phyloP scores from a whole-genome alignment of 2,113 vertebrate species.

The Eulacestoma nigropectus region DNA sequence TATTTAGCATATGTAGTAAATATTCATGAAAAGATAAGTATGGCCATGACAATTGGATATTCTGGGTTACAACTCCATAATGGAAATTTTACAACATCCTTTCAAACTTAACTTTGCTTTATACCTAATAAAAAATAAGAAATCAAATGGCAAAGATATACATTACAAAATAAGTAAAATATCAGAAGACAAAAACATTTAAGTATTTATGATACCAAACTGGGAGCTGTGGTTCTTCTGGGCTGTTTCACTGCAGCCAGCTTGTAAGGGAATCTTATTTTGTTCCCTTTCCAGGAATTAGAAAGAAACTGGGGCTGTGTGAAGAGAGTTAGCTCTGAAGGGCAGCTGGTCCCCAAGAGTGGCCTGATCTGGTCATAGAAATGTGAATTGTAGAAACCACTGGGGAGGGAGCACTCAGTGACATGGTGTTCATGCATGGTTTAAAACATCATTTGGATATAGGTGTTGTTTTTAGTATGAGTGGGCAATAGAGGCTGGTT shows the following conservation, averaged over 20 bases:
- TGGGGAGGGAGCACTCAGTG: background rate
- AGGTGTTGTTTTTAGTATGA: background rate
- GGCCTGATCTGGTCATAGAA: background rate
- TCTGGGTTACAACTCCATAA: background rate
- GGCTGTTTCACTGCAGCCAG: background rate
- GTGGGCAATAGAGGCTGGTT: background rate
- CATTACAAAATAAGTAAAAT: background rate
- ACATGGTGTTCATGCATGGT: background rate
- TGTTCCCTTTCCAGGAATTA: slow-evolving; percentile 34
- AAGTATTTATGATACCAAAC: background rate
- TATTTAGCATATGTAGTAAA: background rate
- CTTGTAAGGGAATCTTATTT: slow-evolving; percentile 12
- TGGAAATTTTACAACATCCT: background rate
- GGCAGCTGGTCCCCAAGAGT: background rate
- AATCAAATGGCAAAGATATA: background rate
- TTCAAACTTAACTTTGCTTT: background rate
- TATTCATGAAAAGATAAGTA: background rate
- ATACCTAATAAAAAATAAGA: background rate
- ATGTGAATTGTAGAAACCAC: background rate
- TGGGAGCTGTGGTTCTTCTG: background rate
- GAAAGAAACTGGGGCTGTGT: background rate
- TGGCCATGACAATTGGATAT: background rate
- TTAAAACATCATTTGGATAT: background rate
- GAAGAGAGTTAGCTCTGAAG: background rate
- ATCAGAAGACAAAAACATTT: background rate